Percentiles rank a stretch among this genome's conserved stretches.
phyloP scores from a whole-genome alignment of 2,797 vertebrate genomes.

The Microchirus variegatus region DNA sequence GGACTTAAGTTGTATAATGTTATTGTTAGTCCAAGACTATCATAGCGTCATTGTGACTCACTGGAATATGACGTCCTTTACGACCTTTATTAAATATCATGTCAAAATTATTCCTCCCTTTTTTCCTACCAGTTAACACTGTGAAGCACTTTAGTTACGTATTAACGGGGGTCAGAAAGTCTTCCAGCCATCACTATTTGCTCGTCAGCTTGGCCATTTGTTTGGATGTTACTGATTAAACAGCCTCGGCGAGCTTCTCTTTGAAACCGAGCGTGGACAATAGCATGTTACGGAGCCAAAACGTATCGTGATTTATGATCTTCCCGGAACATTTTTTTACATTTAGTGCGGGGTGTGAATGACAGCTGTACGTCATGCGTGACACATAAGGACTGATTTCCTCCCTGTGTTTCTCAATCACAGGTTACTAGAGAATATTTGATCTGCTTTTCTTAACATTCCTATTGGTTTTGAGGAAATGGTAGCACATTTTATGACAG shows the following conservation, averaged over 20 bases:
- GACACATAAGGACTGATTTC: background rate
- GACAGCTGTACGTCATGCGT: background rate
- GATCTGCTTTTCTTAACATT: too few relatives aligned
- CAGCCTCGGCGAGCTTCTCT: background rate
- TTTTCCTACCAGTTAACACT: constrained; percentile 6
- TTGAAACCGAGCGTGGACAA: constrained; percentile 1
- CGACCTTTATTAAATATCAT: background rate
- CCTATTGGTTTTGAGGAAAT: too few relatives aligned
- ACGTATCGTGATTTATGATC: constrained; percentile 1
- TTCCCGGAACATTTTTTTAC: background rate
- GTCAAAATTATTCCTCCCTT: background rate
- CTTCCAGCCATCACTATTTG: constrained; percentile 16
- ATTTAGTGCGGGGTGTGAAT: background rate
- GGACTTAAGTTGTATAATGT: too few relatives aligned
- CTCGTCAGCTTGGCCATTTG: constrained; percentile 9
- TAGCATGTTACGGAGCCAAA: background rate
- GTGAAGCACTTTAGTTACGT: constrained; percentile 45
- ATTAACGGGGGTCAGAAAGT: constrained; percentile 62
- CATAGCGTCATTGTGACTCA: background rate
- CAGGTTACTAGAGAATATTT: too few relatives aligned
- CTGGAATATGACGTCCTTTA: too few relatives aligned
- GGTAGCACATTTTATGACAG: too few relatives aligned
- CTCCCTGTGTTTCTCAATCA: too few relatives aligned
- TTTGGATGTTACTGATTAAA: constrained; percentile 57
- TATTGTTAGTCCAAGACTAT: too few relatives aligned